phyloP scores from a whole-genome alignment of 64 coral and sea anemone species.

The Pocillopora verrucosa region DNA sequence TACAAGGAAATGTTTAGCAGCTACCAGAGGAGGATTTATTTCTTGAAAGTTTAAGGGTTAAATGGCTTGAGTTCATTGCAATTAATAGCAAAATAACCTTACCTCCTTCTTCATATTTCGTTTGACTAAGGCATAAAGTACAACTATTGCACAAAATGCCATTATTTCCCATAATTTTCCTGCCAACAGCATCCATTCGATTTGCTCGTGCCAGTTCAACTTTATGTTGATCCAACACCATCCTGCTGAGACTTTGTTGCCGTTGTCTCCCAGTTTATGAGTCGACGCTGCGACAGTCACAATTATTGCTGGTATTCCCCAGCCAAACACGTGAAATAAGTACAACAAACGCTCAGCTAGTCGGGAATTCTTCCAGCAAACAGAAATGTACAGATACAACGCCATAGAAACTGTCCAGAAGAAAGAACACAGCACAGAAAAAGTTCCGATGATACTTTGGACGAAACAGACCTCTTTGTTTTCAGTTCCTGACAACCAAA shows the following conservation, averaged over 20 bases:
- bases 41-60: too few species aligned
- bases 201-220: not conserved
- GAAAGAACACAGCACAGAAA: slow-evolving; percentile 82
- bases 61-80: too few species aligned
- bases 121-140: slow-evolving; percentile 72
- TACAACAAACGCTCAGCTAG: slow-evolving; percentile 65
- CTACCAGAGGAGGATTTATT: too few species aligned
- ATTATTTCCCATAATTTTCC: slow-evolving; percentile 97
- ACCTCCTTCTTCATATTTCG: slow-evolving; percentile 66
- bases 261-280: slow-evolving; percentile 57
- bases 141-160: slow-evolving; percentile 63
- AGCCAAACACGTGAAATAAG: slow-evolving; percentile 77
- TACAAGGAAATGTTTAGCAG: too few species aligned
- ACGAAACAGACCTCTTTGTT: slow-evolving; percentile 1
- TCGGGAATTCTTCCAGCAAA: slow-evolving; percentile 41
- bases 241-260: slow-evolving; percentile 49
- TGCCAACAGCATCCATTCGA: slow-evolving; percentile 87
- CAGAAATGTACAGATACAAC: slow-evolving; percentile 71
- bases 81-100: not conserved
- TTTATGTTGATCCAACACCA: slow-evolving; percentile 85
- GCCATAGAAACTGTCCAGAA: slow-evolving; percentile 90
- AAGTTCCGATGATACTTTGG: slow-evolving; percentile 63
- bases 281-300: slow-evolving; percentile 13
- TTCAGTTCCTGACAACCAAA: slow-evolving; percentile 18
- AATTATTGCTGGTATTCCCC: slow-evolving; percentile 73